Evolutionary conservation across 2,888 invertebrate genomes (phyloP).

Genomic region (Leucania comma): DNA sequence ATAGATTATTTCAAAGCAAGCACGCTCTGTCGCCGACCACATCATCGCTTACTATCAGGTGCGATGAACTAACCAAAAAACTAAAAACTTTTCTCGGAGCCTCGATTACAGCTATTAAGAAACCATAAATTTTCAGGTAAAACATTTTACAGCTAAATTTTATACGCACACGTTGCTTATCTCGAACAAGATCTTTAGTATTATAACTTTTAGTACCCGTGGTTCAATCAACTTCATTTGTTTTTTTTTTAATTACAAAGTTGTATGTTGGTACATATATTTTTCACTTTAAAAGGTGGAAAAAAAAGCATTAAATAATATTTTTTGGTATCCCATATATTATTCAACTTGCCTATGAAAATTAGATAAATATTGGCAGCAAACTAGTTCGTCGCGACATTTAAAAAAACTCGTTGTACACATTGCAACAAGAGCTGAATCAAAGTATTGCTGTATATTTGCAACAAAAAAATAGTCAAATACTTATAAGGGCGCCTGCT

Average conservation of each 20-base stretch:
- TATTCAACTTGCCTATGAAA: too few species aligned
- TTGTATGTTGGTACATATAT: neutral
- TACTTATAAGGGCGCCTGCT: too few species aligned
- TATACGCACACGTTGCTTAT: constrained; percentile 35
- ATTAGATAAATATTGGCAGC: too few species aligned
- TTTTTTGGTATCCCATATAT: too few species aligned
- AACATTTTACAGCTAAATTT: constrained; percentile 31
- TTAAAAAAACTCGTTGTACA: too few species aligned
- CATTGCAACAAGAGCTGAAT: too few species aligned
- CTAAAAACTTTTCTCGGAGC: neutral
- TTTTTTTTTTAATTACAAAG: constrained; percentile 13
- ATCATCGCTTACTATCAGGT: too few species aligned
- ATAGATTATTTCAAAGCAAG: too few species aligned
- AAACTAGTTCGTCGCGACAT: too few species aligned
- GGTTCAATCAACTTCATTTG: constrained; percentile 31
- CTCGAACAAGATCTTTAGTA: constrained; percentile 39
- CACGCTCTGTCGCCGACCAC: too few species aligned
- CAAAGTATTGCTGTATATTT: too few species aligned
- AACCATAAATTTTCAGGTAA: constrained; percentile 16
- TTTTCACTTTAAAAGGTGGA: neutral
- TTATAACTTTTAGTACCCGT: constrained; percentile 24
- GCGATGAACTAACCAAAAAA: neutral
- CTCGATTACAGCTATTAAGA: neutral
- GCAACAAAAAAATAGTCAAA: too few species aligned
- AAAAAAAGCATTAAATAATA: neutral